Conservation (phyloP, 2,113 vertebrate species). For the Lethenteron reissneri region DNA sequence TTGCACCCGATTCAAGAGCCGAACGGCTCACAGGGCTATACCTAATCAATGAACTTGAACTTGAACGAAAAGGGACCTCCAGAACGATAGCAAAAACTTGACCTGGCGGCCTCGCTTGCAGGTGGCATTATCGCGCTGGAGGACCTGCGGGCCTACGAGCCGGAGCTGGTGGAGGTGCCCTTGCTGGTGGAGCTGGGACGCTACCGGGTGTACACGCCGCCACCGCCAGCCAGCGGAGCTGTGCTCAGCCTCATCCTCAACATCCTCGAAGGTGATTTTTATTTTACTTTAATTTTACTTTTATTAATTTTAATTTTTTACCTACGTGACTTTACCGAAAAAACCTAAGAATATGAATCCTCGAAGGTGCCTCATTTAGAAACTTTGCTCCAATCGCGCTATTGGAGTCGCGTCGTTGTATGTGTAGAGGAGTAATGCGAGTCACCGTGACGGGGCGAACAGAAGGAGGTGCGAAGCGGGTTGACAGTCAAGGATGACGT, state of each 20-base stretch:
- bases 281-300: too few relatives aligned
- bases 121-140: constrained; percentile 54
- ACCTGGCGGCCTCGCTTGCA: constrained; percentile 21
- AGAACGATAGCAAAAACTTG: too few relatives aligned
- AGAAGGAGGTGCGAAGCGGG: background rate
- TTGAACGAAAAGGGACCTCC: too few relatives aligned
- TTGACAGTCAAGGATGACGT: background rate
- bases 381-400: background rate
- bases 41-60: too few relatives aligned
- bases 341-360: constrained; percentile 17
- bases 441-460: background rate
- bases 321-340: too few relatives aligned
- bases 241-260: constrained; percentile 67
- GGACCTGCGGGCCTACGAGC: constrained; percentile 43
- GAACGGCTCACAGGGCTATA: too few relatives aligned
- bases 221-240: constrained; percentile 53
- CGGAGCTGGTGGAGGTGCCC: constrained; percentile 35
- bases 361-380: constrained; percentile 14
- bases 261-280: constrained; percentile 24
- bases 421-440: background rate
- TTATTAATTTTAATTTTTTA: too few relatives aligned
- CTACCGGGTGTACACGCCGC: constrained; percentile 35
- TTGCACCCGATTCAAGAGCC: too few relatives aligned
- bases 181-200: constrained; percentile 32
- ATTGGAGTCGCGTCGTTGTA: background rate